Evolutionary conservation across 2,888 invertebrate genomes (phyloP).

Genomic region (Ferrisia virgata): DNA sequence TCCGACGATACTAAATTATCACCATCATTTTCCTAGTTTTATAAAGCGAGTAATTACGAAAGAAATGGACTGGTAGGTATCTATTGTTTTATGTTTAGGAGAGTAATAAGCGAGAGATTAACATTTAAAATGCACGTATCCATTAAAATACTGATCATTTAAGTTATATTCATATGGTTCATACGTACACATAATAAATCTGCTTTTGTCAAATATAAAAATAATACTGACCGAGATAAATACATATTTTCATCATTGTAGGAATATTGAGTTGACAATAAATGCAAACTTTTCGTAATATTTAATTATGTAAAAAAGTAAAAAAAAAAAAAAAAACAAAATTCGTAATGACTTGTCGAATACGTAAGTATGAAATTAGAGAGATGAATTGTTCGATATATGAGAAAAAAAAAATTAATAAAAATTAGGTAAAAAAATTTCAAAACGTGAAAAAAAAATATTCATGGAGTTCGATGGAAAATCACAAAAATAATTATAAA

Average conservation of each 20-base stretch:
- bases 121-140: background rate
- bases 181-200: too few relatives aligned
- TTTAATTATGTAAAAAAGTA: background rate
- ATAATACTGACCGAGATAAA: constrained; percentile 36
- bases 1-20: background rate
- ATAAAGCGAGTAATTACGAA: background rate
- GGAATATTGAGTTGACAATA: background rate
- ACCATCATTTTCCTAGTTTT: background rate
- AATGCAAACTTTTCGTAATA: constrained; percentile 5
- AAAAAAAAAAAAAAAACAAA: background rate
- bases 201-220: background rate
- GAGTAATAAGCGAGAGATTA: background rate
- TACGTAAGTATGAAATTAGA: background rate
- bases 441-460: background rate
- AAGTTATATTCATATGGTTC: background rate
- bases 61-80: too few relatives aligned
- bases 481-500: background rate
- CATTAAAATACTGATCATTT: background rate
- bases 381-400: constrained; percentile 26
- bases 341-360: background rate
- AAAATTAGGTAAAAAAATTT: background rate
- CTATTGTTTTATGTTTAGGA: background rate
- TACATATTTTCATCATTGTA: background rate
- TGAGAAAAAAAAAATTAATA: constrained; percentile 5
- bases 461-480: background rate